These are phyloP conservation scores for Lasiurus borealis DNA, from an alignment of 2,113 vertebrate species.

Conservation along the genomic window DNA sequence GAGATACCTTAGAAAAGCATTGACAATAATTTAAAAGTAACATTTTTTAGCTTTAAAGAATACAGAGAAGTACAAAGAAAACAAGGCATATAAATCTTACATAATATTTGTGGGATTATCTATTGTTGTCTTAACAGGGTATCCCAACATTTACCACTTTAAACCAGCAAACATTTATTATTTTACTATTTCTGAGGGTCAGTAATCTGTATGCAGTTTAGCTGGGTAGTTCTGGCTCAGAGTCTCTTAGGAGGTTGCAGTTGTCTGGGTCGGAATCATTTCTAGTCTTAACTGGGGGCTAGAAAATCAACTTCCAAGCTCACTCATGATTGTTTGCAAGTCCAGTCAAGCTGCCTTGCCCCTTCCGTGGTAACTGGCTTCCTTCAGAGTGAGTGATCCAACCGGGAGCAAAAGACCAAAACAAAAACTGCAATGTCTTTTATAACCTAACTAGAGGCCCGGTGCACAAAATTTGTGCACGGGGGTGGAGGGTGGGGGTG, in stretches of 20 bases:
- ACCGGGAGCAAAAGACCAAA: neutral
- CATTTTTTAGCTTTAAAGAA: neutral
- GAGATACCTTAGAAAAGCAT: neutral
- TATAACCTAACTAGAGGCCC: neutral
- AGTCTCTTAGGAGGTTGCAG: neutral
- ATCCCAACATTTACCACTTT: neutral
- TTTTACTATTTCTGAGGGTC: neutral
- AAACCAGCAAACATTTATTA: conserved; percentile 21
- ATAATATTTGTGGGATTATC: neutral
- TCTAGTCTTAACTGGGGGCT: neutral
- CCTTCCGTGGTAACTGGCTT: neutral
- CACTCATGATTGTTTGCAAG: neutral
- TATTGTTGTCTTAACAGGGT: conserved; percentile 1
- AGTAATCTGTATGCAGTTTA: neutral
- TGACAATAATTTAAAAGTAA: neutral
- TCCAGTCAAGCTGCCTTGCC: neutral
- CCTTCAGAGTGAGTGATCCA: neutral
- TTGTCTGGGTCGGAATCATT: neutral
- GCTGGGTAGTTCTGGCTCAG: neutral
- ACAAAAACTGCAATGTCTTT: neutral
- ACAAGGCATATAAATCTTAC: neutral
- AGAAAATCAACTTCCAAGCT: neutral
- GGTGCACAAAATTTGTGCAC: no score
- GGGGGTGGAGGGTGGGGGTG: no score
- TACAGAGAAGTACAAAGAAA: neutral